phyloP scores from a whole-genome alignment of 35 echinoderm and acorn worm species.

The Heliocidaris erythrogramma region DNA sequence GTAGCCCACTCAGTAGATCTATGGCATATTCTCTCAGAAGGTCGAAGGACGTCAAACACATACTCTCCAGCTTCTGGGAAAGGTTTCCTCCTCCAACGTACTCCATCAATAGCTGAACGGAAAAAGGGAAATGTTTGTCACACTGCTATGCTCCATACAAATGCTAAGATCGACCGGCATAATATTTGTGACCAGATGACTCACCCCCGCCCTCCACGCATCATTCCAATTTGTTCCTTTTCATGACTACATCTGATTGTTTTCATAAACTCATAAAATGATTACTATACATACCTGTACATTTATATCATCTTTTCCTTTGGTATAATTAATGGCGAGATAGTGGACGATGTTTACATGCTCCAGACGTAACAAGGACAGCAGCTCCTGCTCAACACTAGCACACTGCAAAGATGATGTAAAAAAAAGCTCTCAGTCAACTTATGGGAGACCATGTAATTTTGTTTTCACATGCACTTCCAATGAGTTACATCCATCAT shows the following conservation, averaged over 20 bases:
- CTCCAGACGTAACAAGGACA: slow-evolving; percentile 72
- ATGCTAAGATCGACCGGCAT: neutral
- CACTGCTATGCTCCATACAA: neutral
- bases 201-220: too few relatives aligned
- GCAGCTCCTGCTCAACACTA: slow-evolving; percentile 87
- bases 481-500: too few relatives aligned
- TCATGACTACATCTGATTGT: too few relatives aligned
- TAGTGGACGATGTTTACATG: slow-evolving; percentile 92
- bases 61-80: slow-evolving; percentile 49
- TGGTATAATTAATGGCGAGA: slow-evolving; percentile 78
- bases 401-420: slow-evolving; percentile 62
- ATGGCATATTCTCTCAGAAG: slow-evolving; percentile 76
- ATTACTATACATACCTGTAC: slow-evolving; percentile 69
- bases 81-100: slow-evolving; percentile 82
- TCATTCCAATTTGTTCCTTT: too few relatives aligned
- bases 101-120: slow-evolving; percentile 81
- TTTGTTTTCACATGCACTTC: too few relatives aligned
- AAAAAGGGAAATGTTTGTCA: neutral
- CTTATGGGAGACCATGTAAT: too few relatives aligned
- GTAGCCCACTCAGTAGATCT: slow-evolving; percentile 75
- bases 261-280: too few relatives aligned
- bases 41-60: slow-evolving; percentile 56
- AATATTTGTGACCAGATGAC: too few relatives aligned
- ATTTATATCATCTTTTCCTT: slow-evolving; percentile 81
- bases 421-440: neutral